Conservation (phyloP, 2,888 invertebrate species). For the Amblyteles armatorius region DNA sequence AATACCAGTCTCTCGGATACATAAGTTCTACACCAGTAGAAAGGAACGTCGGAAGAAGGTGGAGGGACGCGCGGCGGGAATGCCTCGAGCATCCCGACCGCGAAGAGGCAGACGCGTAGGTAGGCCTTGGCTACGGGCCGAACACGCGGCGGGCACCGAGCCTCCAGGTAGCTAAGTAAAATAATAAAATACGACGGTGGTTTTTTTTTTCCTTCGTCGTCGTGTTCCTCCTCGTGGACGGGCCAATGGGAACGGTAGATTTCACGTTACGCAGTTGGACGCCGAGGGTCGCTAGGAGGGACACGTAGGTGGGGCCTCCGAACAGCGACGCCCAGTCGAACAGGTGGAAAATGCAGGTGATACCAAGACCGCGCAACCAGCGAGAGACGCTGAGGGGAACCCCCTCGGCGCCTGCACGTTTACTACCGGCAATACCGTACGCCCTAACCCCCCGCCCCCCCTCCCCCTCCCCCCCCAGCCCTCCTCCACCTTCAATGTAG, state of each 20-base stretch:
- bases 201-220: not conserved
- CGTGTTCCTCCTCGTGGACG: slow-evolving; percentile 73
- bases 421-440: not conserved
- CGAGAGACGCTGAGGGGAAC: slow-evolving; percentile 22
- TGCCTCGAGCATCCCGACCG: slow-evolving; percentile 39
- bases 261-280: slow-evolving; percentile 81
- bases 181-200: slow-evolving; percentile 81
- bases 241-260: slow-evolving; percentile 80
- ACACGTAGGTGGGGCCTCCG: slow-evolving; percentile 81
- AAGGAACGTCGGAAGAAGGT: slow-evolving; percentile 61
- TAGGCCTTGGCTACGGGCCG: slow-evolving; percentile 4
- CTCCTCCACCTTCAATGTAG: slow-evolving; percentile 22
- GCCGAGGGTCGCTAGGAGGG: slow-evolving; percentile 80
- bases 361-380: slow-evolving; percentile 67
- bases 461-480: too few species aligned
- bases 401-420: slow-evolving; percentile 36
- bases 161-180: slow-evolving; percentile 74
- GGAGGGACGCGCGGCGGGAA: slow-evolving; percentile 73
- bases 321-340: slow-evolving; percentile 81
- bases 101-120: slow-evolving; percentile 1
- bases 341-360: slow-evolving; percentile 84
- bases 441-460: slow-evolving; percentile 1
- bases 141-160: slow-evolving; percentile 21
- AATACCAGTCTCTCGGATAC: slow-evolving; percentile 30
- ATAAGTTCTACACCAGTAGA: slow-evolving; percentile 39